Evolutionary conservation across 2,113 vertebrate species (phyloP).

Genomic region (Orientallactaga bullata): DNA sequence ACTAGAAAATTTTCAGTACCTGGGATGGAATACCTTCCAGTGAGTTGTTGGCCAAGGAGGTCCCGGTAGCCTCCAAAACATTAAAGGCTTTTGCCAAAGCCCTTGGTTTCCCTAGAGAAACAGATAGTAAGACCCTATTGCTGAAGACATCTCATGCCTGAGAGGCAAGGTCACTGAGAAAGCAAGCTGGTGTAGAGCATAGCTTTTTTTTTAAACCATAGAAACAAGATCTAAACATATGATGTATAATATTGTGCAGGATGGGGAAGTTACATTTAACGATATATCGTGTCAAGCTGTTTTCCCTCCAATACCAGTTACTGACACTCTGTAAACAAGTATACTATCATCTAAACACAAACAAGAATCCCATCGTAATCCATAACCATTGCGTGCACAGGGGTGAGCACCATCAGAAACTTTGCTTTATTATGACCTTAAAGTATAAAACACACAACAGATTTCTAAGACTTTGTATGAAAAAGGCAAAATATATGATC

Average conservation of each 20-base stretch:
- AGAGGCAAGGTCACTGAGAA: too few relatives aligned
- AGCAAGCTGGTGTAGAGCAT: too few relatives aligned
- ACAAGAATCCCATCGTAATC: background rate
- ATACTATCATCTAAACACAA: conserved; percentile 16
- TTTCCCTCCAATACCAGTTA: conserved; percentile 8
- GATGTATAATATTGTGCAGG: background rate
- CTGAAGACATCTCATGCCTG: too few relatives aligned
- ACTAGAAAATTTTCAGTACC: too few relatives aligned
- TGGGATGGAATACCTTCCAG: too few relatives aligned
- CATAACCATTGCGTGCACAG: background rate
- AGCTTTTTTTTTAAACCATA: too few relatives aligned
- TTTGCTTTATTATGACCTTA: too few relatives aligned
- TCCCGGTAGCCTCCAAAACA: too few relatives aligned
- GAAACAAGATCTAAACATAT: background rate
- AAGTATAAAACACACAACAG: background rate
- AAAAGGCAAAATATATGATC: background rate
- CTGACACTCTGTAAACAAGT: background rate
- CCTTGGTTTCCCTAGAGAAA: too few relatives aligned
- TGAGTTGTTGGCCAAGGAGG: too few relatives aligned
- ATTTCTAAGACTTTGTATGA: background rate
- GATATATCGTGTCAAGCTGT: background rate
- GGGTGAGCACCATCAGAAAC: background rate
- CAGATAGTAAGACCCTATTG: too few relatives aligned
- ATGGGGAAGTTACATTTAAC: background rate
- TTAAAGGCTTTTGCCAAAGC: too few relatives aligned